A percentile compares a stretch with the other conserved stretches of the same genome.
Evolutionary conservation across 2,797 vertebrate species (phyloP).

Genomic region (Catamblyrhynchus diadema): DNA sequence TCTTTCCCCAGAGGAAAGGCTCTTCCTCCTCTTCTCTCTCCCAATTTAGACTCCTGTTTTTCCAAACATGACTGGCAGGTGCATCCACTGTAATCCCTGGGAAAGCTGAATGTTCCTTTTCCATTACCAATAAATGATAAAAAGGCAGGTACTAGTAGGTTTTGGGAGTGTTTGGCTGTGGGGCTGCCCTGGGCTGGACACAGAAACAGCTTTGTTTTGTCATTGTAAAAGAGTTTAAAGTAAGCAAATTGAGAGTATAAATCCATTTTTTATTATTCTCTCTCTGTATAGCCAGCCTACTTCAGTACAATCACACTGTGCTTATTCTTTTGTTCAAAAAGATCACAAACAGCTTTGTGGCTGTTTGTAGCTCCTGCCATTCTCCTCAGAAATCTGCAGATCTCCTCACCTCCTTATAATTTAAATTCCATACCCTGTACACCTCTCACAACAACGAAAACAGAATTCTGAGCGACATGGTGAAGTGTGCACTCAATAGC

Average conservation of each 20-base stretch:
- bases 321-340: background rate
- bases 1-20: background rate
- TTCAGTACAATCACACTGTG: background rate
- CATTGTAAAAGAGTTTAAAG: background rate
- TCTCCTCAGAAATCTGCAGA: background rate
- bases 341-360: background rate
- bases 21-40: background rate
- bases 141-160: background rate
- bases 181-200: background rate
- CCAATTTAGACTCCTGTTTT: background rate
- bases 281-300: background rate
- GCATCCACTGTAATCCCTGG: background rate
- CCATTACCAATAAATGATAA: background rate
- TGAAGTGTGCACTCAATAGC: background rate
- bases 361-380: background rate
- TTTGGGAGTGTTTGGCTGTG: background rate
- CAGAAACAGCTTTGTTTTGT: background rate
- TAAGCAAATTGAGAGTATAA: background rate
- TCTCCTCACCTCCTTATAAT: background rate
- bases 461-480: background rate
- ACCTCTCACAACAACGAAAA: background rate
- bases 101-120: background rate
- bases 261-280: background rate
- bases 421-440: background rate
- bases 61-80: background rate